Conservation (phyloP, 2,888 invertebrate species). For the Diarsia rubi region DNA sequence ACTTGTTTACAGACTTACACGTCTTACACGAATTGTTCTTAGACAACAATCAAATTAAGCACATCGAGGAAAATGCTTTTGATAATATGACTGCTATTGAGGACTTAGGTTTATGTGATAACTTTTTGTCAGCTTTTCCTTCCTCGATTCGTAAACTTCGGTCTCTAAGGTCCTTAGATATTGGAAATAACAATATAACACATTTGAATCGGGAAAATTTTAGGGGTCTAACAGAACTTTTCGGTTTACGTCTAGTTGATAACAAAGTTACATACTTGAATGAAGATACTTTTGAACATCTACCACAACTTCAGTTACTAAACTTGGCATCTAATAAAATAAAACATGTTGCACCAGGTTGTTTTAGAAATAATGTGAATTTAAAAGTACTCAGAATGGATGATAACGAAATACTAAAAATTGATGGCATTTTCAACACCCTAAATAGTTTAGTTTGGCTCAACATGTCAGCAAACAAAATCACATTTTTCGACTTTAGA, state of each 20-base stretch:
- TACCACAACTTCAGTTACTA: slow-evolving; percentile 94
- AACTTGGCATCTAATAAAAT: slow-evolving; percentile 96
- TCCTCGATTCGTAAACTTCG: slow-evolving; percentile 92
- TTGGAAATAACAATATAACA: slow-evolving; percentile 95
- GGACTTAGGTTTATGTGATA: slow-evolving; percentile 94
- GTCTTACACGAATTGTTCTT: slow-evolving; percentile 94
- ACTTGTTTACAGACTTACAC: slow-evolving; percentile 93
- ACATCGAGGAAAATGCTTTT: slow-evolving; percentile 93
- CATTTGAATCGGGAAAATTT: slow-evolving; percentile 94
- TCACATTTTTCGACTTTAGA: slow-evolving; percentile 94
- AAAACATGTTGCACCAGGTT: slow-evolving; percentile 93
- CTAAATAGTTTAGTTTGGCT: slow-evolving; percentile 94
- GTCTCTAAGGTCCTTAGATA: slow-evolving; percentile 94
- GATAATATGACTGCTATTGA: slow-evolving; percentile 94
- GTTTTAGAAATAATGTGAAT: slow-evolving; percentile 93
- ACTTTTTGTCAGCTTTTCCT: slow-evolving; percentile 92
- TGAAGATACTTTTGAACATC: slow-evolving; percentile 93
- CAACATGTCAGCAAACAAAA: slow-evolving; percentile 95
- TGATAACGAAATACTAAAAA: slow-evolving; percentile 94
- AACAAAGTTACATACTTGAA: slow-evolving; percentile 95
- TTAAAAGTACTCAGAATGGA: slow-evolving; percentile 94
- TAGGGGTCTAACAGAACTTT: slow-evolving; percentile 93
- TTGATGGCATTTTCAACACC: slow-evolving; percentile 93
- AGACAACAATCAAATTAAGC: slow-evolving; percentile 93
- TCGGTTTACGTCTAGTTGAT: slow-evolving; percentile 94